Conservation (phyloP, 1,140 invertebrate genomes). For the Calliphora vicina region DNA sequence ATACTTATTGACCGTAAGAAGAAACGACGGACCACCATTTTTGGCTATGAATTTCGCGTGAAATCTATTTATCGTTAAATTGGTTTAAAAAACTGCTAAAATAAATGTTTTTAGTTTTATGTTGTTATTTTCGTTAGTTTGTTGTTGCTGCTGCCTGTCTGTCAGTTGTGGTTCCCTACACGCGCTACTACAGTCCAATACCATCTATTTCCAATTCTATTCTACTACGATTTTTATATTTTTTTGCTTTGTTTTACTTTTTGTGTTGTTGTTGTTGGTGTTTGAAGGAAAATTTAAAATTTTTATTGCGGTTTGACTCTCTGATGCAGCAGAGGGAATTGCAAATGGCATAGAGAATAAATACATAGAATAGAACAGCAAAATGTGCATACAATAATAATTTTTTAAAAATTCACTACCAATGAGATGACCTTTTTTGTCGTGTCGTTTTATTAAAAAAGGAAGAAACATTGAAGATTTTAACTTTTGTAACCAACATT, state of each 20-base stretch:
- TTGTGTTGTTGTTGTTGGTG: too few relatives aligned
- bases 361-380: not conserved
- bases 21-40: not conserved
- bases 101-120: not conserved
- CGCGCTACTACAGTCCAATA: not conserved
- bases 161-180: not conserved
- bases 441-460: not conserved
- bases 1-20: not conserved
- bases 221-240: too few relatives aligned
- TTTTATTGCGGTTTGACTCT: slow-evolving; percentile 64
- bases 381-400: not conserved
- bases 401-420: not conserved
- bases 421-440: not conserved
- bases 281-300: slow-evolving; percentile 36
- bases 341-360: not conserved
- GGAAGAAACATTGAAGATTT: not conserved
- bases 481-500: slow-evolving; percentile 18
- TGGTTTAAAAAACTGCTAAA: slow-evolving; percentile 9
- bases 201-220: not conserved
- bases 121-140: too few relatives aligned
- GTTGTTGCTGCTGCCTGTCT: too few relatives aligned
- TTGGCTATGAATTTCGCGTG: not conserved
- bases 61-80: slow-evolving; percentile 22
- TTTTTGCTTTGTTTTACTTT: too few relatives aligned
- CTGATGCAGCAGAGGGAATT: slow-evolving; percentile 32